phyloP scores from a whole-genome alignment of 2,113 vertebrate species.

The Heptranchias perlo region DNA sequence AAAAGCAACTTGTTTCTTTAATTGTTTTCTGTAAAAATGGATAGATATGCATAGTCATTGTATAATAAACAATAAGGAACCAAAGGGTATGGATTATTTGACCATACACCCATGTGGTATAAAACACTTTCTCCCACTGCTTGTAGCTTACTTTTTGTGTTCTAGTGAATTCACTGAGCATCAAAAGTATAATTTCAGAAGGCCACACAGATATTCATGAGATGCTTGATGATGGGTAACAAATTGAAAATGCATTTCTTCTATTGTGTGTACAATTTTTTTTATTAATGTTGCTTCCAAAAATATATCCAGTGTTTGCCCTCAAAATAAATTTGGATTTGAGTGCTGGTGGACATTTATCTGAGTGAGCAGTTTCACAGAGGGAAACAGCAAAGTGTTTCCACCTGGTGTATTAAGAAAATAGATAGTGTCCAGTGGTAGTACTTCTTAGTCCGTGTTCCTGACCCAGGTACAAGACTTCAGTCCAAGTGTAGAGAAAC shows the following conservation, averaged over 20 bases:
- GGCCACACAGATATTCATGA: not conserved
- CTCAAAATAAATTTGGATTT: not conserved
- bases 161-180: not conserved
- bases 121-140: not conserved
- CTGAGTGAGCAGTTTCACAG: not conserved
- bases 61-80: not conserved
- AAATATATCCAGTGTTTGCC: slow-evolving; percentile 15
- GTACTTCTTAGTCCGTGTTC: not conserved
- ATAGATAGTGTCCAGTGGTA: not conserved
- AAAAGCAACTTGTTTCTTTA: slow-evolving; percentile 16
- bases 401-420: not conserved
- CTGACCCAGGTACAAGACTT: not conserved
- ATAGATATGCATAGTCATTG: not conserved
- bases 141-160: not conserved
- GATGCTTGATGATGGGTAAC: not conserved
- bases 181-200: not conserved
- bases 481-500: not conserved
- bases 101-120: not conserved
- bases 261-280: not conserved
- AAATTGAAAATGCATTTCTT: not conserved
- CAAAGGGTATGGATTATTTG: not conserved
- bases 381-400: not conserved
- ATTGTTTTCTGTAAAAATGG: slow-evolving; percentile 4
- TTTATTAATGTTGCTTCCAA: not conserved
- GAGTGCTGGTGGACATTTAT: not conserved